Evolutionary conservation across 1,140 invertebrate species (phyloP), one percentile per base, ranked within the genome.

Genomic region (Dreissena polymorpha): DNA sequence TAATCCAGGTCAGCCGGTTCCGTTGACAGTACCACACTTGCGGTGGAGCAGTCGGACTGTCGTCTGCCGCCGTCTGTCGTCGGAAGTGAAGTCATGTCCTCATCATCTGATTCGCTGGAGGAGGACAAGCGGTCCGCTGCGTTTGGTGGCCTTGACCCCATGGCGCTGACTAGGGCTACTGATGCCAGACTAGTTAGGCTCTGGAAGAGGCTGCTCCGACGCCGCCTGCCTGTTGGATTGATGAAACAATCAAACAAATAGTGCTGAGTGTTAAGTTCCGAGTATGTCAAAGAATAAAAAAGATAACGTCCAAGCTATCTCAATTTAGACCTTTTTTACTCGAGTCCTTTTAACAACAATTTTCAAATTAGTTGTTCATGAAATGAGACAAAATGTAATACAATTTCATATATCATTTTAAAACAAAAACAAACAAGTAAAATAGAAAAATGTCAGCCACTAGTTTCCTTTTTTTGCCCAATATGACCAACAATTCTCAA

Each of bases 181-280:
- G 81, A 75, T 27, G 81, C 81, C n/a, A 83, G 50, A 64, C 68
- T 83, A 8, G 50, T 70, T 1, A 83, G 67, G 25, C 81, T 83
- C 27, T 77, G 73, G 65, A 83, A 83, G 23, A 83, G 64, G 69
- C 73, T 71, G 55, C 81, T 83, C n/a, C 73, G n/a, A 51, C 81
- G 23, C 53, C 81, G 14, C 18, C 67, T 39, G 0, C 65, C 81
- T 83, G 50, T 27, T 29, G 25, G 39, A 65, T 23, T 0, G n/a
- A 74, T 63, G 21, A 21, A 10, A 10, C 1, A 63, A 75, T 10
- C 13, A 23, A 12, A 67, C 21, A 67, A 12, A n/a, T n/a, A n/a
- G n/a, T n/a, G n/a, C n/a, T n/a, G n/a, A 39, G 39, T 8, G 39
- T 39, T 39, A 39, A 8, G 39, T 39, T 39, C 39, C 8, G 39